Base-by-base conservation (phyloP, 2,113 vertebrate genomes). In the Fregata magnificens region DNA sequence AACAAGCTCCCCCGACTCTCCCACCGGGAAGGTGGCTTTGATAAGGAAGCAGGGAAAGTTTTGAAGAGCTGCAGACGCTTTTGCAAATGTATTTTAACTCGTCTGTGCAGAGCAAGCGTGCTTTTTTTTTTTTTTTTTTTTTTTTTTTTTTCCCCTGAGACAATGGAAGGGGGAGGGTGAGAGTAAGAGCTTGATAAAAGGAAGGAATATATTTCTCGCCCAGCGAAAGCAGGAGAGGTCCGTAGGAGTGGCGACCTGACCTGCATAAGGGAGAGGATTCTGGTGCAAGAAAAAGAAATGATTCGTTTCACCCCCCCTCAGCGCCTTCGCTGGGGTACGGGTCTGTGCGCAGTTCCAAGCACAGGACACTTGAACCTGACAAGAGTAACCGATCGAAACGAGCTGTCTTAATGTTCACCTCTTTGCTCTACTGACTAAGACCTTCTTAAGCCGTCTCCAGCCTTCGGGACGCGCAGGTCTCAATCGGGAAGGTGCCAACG, bases 1-100 rank as follows among this genome's bases (percentile, higher is more conserved):
- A 95, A 92, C 90, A 92, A 82, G 70, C 66, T 80, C 16, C 50
- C 9, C 29, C 52, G 28, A 59, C 49, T 21, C 74, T 93, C 90
- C 58, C 82, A 13, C 47, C 4, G 32, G 42, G 47, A 88, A 80
- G 71, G 66, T 88, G 82, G n/a, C 9, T 92, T 82, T 59, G 42
- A 42, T 53, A 52, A 92, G 29, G 24, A 83, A 94, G 10, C 25
- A 79, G 45, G 19, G 80, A 92, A 95, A 94, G 95, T 95, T 97
- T 42, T 72, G 79, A 90, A 72, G 36, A 50, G 16, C 38, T 74
- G 40, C 26, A 71, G 55, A 47, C 31, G 32, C 53, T 36, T 55
- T 67, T 44, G n/a, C 52, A 62, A 72, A 47, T 47, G 55, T 61
- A 36, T 72, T 82, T 82, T 67, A 67, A 62, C 24, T 55, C 10